phyloP scores from a whole-genome alignment of 2,797 vertebrate genomes.

The Rhynchonycteris naso region DNA sequence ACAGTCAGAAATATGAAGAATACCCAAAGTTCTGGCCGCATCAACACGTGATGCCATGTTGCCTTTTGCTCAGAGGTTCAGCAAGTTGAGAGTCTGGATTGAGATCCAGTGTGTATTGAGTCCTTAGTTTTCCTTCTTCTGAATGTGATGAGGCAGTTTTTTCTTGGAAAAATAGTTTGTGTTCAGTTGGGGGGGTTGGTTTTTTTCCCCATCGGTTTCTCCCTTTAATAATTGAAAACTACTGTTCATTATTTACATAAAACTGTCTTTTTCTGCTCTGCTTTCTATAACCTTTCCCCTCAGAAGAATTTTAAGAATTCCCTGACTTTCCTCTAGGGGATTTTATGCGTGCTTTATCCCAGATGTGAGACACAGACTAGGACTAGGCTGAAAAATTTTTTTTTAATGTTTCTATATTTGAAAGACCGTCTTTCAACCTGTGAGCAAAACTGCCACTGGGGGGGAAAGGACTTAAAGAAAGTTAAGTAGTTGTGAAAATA shows the following conservation, averaged over 20 bases:
- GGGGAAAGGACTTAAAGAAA: conserved; percentile 62
- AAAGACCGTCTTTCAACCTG: conserved; percentile 71
- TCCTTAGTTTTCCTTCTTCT: conserved; percentile 69
- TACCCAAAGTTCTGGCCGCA: not conserved
- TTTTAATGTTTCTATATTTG: conserved; percentile 73
- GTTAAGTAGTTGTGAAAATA: conserved; percentile 67
- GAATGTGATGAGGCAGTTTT: conserved; percentile 78
- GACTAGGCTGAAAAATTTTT: conserved; percentile 67
- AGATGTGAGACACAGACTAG: conserved; percentile 81
- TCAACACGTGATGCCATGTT: not conserved
- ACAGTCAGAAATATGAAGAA: not conserved
- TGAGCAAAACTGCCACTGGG: conserved; percentile 61
- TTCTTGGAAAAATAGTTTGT: conserved; percentile 76
- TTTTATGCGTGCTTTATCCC: conserved; percentile 84
- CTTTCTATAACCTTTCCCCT: conserved; percentile 90
- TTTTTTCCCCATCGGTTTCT: conserved; percentile 79
- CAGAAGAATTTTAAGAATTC: conserved; percentile 89
- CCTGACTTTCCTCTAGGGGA: conserved; percentile 84
- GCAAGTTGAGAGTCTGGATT: conserved; percentile 23
- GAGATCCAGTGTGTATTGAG: conserved; percentile 68
- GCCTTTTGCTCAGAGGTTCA: not conserved
- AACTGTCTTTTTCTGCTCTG: conserved; percentile 84
- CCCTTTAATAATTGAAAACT: conserved; percentile 86
- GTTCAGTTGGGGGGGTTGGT: conserved; percentile 75
- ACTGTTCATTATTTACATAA: conserved; percentile 88